Percentiles rank a stretch among this genome's conserved stretches.
These are phyloP conservation scores for Pheosia gnoma DNA, from an alignment of 2,888 invertebrate genomes.

Conservation along the genomic window DNA sequence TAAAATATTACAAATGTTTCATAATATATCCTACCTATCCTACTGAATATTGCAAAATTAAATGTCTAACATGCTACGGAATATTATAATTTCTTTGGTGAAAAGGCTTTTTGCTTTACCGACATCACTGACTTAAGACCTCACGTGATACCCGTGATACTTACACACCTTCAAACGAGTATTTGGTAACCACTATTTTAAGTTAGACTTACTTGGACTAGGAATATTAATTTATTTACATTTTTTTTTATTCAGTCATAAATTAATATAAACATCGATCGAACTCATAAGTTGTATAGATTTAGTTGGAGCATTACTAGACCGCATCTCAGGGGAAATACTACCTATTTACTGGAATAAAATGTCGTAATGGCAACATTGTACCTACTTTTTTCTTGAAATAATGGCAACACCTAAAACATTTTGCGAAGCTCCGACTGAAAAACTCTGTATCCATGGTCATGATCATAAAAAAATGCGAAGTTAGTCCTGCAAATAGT, in stretches of 20 bases:
- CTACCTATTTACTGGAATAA: neutral
- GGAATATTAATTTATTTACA: conserved; percentile 66
- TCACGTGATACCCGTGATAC: conserved; percentile 13
- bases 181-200: conserved; percentile 42
- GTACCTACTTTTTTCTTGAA: no score
- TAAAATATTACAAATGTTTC: no score
- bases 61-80: neutral
- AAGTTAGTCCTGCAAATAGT: no score
- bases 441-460: no score
- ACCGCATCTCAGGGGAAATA: conserved; percentile 11
- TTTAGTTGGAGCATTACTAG: conserved; percentile 20
- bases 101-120: conserved; percentile 9
- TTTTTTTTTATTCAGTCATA: conserved; percentile 60
- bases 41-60: no score
- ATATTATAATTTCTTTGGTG: conserved; percentile 37
- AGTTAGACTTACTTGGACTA: conserved; percentile 61
- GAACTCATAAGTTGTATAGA: conserved; percentile 30
- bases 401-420: no score
- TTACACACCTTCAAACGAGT: conserved; percentile 17
- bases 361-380: conserved; percentile 9
- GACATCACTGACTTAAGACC: conserved; percentile 11
- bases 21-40: no score
- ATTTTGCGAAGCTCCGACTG: no score
- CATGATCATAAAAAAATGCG: no score
- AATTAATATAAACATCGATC: conserved; percentile 30